Percentiles rank a stretch among this genome's conserved stretches.
Conservation (phyloP, 1,140 invertebrate genomes). For the Lanistes nyassanus region DNA sequence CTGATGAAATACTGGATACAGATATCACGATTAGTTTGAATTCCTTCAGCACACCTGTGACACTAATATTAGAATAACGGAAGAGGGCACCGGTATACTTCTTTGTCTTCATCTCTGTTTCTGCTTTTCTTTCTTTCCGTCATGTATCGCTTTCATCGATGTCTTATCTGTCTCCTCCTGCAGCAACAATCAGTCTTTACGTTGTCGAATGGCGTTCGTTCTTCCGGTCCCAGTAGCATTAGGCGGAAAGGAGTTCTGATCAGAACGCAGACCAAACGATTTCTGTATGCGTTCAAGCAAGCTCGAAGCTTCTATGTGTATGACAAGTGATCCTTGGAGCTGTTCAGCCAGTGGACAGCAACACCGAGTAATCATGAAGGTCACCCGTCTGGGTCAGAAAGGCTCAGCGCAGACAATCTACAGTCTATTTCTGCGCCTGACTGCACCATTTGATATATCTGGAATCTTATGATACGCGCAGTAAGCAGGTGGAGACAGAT, state of each 20-base stretch:
- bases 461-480: too few species aligned
- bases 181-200: neutral
- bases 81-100: neutral
- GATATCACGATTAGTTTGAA: neutral
- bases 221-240: neutral
- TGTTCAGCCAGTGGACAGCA: too few species aligned
- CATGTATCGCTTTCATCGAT: neutral
- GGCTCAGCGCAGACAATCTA: too few species aligned
- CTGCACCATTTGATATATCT: too few species aligned
- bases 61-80: neutral
- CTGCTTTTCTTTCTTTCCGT: neutral
- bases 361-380: too few species aligned
- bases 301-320: neutral
- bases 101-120: neutral
- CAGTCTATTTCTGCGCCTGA: too few species aligned
- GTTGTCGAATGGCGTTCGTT: neutral
- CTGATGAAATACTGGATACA: neutral
- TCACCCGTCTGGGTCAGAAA: too few species aligned
- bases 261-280: too few species aligned
- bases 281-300: neutral
- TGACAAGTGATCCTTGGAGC: too few species aligned
- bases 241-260: too few species aligned
- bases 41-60: constrained; percentile 2
- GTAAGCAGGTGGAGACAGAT: too few species aligned
- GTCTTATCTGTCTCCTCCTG: neutral